Evolutionary conservation across 2,888 invertebrate species (phyloP), one percentile per base, ranked within the genome.

Genomic region (Liodrosophila aerea): DNA sequence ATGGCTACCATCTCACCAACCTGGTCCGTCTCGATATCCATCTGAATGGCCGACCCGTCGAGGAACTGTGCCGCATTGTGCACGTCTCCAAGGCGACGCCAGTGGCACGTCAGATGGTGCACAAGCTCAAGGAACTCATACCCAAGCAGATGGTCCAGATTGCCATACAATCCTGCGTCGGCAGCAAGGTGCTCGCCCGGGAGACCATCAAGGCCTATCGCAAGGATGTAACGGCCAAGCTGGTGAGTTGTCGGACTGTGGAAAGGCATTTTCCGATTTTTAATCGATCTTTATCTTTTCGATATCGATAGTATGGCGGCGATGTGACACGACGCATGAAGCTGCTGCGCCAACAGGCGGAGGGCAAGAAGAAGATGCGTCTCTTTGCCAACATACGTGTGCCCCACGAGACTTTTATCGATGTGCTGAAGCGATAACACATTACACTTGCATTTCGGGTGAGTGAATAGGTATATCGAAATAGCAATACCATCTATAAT

Each of bases 291-390:
- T 12, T 31, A 5, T 39, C 2, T 16, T 16, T 8, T 12, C 44
- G 64, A n/a, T 16, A 47, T 54, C 54, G 33, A 87, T 51, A 96
- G 95, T 96, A 98, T 88, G 98, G 98, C 0, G 98, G 98, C 11
- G 98, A 98, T 90, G 92, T 96, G 1, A 96, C 96, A 0, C 92
- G 99, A 77, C 93, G 94, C 87, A 96, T 94, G 92, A 99, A 99
- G 89, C 91, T 99, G 29, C 89, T 99, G 13, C 94, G 94, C 64
- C 93, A 95, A 85, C 99, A 99, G 91, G 92, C 95, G 0, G 97
- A 97, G 82, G 98, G 98, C 5, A 99, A 99, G 89, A 97, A 96
- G 90, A 94, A 94, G 89, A 95, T 99, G 96, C 93, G 95, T 85
- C 94, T 94, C 92, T 92, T 98, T 60, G 98, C 97, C 43, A 97